Conservation (phyloP, 1,140 invertebrate genomes). For the Drosophila yakuba region DNA sequence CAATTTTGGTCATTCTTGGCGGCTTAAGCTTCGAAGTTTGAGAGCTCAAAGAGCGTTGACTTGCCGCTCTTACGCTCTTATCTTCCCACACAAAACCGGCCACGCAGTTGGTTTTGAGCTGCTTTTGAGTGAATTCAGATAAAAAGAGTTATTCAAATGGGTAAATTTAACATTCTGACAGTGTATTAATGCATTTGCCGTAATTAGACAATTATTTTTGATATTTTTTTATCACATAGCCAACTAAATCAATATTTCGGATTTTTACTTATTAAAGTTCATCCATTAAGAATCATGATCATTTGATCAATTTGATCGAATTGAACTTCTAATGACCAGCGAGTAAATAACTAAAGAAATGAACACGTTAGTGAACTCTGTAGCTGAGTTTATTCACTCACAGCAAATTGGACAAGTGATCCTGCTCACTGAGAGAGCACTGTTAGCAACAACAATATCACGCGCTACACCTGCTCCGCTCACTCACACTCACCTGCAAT, state of each 20-base stretch:
- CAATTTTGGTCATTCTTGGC: slow-evolving; percentile 60
- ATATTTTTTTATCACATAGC: too few species aligned
- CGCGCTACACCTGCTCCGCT: slow-evolving; percentile 30
- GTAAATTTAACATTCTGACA: background rate
- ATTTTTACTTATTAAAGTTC: too few species aligned
- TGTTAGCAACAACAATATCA: background rate
- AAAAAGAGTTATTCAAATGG: background rate
- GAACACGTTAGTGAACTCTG: background rate
- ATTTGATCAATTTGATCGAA: background rate
- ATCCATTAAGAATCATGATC: too few species aligned
- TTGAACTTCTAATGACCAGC: background rate
- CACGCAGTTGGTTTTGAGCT: background rate
- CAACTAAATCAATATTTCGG: too few species aligned
- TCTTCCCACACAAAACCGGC: background rate
- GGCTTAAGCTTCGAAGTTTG: slow-evolving; percentile 4
- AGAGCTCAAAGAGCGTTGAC: slow-evolving; percentile 9
- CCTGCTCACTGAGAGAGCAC: background rate
- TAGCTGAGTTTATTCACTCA: background rate
- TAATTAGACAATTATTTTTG: too few species aligned
- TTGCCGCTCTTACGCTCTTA: background rate
- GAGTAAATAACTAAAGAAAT: background rate
- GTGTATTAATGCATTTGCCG: background rate
- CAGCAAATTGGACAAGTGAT: slow-evolving; percentile 8
- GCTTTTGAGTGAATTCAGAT: background rate
- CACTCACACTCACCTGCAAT: slow-evolving; percentile 20